Conservation (phyloP, 1,140 invertebrate genomes). For the Tetragnatha versicolor region DNA sequence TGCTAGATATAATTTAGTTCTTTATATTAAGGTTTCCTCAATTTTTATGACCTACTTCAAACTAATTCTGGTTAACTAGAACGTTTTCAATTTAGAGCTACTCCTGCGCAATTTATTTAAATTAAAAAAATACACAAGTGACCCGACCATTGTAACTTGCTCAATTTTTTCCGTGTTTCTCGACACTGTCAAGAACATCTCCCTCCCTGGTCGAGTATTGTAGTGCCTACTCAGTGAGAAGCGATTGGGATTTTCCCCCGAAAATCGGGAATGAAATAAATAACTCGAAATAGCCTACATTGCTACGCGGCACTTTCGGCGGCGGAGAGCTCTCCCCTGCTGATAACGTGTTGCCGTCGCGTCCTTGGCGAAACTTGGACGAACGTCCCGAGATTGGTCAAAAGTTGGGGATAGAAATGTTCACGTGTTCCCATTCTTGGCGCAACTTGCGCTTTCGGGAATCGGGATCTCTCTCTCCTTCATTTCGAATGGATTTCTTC, state of each 20-base stretch:
- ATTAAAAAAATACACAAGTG: not conserved
- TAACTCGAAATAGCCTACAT: slow-evolving; percentile 1
- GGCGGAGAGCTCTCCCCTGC: not conserved
- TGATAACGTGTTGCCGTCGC: slow-evolving; percentile 22
- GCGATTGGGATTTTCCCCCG: too few relatives aligned
- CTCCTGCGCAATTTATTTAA: not conserved
- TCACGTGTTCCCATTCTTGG: slow-evolving; percentile 13
- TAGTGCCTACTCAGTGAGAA: not conserved
- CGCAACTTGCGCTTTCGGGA: not conserved
- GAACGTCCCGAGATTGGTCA: slow-evolving; percentile 47
- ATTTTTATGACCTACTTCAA: too few relatives aligned
- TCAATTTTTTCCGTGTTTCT: not conserved
- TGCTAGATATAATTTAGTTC: too few relatives aligned
- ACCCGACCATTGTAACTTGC: not conserved
- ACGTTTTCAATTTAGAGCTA: too few relatives aligned
- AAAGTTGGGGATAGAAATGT: slow-evolving; percentile 9
- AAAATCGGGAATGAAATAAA: too few relatives aligned
- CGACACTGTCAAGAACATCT: not conserved
- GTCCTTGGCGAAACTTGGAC: slow-evolving; percentile 35
- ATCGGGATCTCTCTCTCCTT: not conserved
- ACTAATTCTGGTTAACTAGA: too few relatives aligned
- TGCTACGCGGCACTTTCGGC: not conserved
- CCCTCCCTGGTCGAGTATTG: not conserved
- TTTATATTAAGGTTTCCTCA: too few relatives aligned
- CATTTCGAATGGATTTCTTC: not conserved